Evolutionary conservation across 2,888 invertebrate species (phyloP).

Genomic region (Synanthedon andrenaeformis): DNA sequence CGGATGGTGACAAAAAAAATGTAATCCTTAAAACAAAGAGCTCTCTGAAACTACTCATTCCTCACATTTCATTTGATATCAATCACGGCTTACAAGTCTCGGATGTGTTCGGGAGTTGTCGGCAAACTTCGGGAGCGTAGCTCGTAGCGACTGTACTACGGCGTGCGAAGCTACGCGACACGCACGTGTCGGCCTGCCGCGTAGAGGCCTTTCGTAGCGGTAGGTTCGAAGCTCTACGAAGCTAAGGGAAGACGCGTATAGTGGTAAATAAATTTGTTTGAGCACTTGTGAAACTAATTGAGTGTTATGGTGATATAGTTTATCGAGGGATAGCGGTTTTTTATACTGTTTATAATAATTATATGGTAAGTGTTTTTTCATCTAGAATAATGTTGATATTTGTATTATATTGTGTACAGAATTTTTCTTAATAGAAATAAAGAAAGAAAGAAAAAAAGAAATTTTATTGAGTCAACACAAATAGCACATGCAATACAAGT

Average conservation of each 20-base stretch:
- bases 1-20: constrained; percentile 29
- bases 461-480: too few species aligned
- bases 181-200: constrained; percentile 38
- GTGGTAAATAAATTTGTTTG: constrained; percentile 10
- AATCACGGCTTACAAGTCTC: constrained; percentile 62
- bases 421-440: too few species aligned
- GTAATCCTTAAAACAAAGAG: constrained; percentile 63
- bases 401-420: too few species aligned
- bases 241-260: constrained; percentile 8
- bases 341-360: constrained; percentile 25
- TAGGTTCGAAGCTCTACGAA: constrained; percentile 32
- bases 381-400: too few species aligned
- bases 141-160: constrained; percentile 43
- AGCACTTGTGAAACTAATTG: constrained; percentile 21
- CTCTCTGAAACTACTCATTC: constrained; percentile 59
- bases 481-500: too few species aligned
- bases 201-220: constrained; percentile 29
- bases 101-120: constrained; percentile 40
- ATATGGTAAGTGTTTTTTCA: constrained; percentile 41
- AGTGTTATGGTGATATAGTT: constrained; percentile 30
- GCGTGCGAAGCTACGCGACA: constrained; percentile 46
- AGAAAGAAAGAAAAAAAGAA: too few species aligned
- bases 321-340: constrained; percentile 23
- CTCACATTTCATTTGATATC: constrained; percentile 69
- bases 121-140: constrained; percentile 37